A percentile compares a stretch with the other conserved stretches of the same genome.
phyloP scores from a whole-genome alignment of 2,888 invertebrate genomes.

The Tachina lurida region DNA sequence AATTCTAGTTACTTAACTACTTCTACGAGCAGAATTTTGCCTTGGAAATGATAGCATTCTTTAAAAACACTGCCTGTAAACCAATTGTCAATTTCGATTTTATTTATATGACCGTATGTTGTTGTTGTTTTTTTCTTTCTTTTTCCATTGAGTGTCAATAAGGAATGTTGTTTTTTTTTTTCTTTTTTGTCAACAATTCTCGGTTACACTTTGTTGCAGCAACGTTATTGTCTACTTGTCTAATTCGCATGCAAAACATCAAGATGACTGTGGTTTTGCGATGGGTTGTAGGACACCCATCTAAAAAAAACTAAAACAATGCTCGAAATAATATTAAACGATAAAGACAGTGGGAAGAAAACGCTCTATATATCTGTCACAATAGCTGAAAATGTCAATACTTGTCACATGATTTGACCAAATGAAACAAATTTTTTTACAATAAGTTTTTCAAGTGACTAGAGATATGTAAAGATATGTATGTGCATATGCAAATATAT shows the following conservation, averaged over 20 bases:
- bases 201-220: conserved; percentile 24
- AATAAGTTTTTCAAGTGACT: conserved; percentile 24
- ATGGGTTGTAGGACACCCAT: conserved; percentile 41
- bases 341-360: conserved; percentile 22
- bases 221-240: conserved; percentile 71
- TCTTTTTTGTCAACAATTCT: conserved; percentile 74
- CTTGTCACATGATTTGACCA: conserved; percentile 79
- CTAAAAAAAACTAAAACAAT: conserved; percentile 34
- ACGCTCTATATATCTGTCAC: conserved; percentile 40
- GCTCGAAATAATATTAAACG: conserved; percentile 14
- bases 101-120: conserved; percentile 68
- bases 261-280: conserved; percentile 69
- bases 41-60: conserved; percentile 4
- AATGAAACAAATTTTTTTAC: conserved; percentile 73
- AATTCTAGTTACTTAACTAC: too few species aligned
- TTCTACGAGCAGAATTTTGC: neutral
- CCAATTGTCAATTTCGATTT: conserved; percentile 69
- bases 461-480: conserved; percentile 15
- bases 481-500: too few species aligned
- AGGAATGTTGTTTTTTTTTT: conserved; percentile 52
- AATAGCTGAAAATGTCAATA: conserved; percentile 72
- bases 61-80: conserved; percentile 28
- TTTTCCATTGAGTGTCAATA: conserved; percentile 62
- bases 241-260: conserved; percentile 73
- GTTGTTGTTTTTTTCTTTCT: conserved; percentile 43